A percentile compares a stretch with the other conserved stretches of the same genome.
Evolutionary conservation across 2,888 invertebrate species (phyloP).

Genomic region (Lasioglossum vierecki): DNA sequence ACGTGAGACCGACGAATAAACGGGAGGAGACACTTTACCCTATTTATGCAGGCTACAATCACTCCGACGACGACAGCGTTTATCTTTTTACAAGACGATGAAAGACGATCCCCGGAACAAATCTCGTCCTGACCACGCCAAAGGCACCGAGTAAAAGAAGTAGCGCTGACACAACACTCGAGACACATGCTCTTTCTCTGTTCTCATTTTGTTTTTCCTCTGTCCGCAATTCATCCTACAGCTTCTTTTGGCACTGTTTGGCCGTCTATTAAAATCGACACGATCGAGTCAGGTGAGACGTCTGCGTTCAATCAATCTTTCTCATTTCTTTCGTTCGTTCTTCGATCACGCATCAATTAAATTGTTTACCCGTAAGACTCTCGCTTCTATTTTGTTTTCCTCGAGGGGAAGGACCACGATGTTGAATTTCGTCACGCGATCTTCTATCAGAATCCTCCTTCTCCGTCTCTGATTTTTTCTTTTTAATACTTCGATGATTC

Average conservation of each 20-base stretch:
- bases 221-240: slow-evolving; percentile 21
- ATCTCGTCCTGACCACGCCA: slow-evolving; percentile 64
- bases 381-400: not conserved
- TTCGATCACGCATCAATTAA: slow-evolving; percentile 18
- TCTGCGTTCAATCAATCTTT: slow-evolving; percentile 23
- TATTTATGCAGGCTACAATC: slow-evolving; percentile 35
- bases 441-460: not conserved
- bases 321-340: not conserved
- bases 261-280: slow-evolving; percentile 57
- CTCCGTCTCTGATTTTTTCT: not conserved
- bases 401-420: slow-evolving; percentile 19
- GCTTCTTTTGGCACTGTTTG: slow-evolving; percentile 67
- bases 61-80: slow-evolving; percentile 19
- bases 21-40: slow-evolving; percentile 16
- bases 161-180: slow-evolving; percentile 35
- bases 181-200: slow-evolving; percentile 30
- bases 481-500: slow-evolving; percentile 43
- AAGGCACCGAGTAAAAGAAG: slow-evolving; percentile 71
- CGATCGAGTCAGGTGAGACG: slow-evolving; percentile 30
- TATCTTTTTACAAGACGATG: slow-evolving; percentile 51
- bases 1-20: slow-evolving; percentile 48
- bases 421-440: slow-evolving; percentile 29
- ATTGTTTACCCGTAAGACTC: slow-evolving; percentile 14
- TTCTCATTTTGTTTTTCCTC: not conserved
- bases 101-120: slow-evolving; percentile 62